Evolutionary conservation across 2,888 invertebrate genomes (phyloP).

Genomic region (Onchidella celtica): DNA sequence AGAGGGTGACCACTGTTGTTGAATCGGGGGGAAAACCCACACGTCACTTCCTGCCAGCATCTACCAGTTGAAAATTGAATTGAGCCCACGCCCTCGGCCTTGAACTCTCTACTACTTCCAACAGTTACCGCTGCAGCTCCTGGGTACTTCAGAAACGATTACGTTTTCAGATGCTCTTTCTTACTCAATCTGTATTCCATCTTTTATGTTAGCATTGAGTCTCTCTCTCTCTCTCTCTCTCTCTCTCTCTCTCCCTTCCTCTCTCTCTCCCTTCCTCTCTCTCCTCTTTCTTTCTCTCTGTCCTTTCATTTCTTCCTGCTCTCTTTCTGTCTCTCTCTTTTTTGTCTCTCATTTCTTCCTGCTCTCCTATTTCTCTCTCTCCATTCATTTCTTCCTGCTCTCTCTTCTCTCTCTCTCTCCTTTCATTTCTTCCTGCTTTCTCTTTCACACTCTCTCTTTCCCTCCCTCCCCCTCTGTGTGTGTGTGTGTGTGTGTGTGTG

Average conservation of each 20-base stretch:
- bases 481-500: neutral
- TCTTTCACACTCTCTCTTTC: neutral
- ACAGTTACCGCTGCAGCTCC: too few species aligned
- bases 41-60: too few species aligned
- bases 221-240: neutral
- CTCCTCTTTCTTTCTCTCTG: neutral
- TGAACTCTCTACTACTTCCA: too few species aligned
- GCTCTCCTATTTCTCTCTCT: neutral
- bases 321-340: neutral
- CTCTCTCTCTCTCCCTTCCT: slow-evolving; percentile 8
- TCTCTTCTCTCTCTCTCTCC: slow-evolving; percentile 10
- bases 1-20: too few species aligned
- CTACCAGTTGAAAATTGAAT: too few species aligned
- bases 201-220: too few species aligned
- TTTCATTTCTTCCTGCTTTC: neutral
- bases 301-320: neutral
- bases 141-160: too few species aligned
- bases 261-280: neutral
- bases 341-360: neutral
- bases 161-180: too few species aligned
- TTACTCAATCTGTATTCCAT: too few species aligned
- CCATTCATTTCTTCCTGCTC: neutral
- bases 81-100: too few species aligned
- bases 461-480: neutral
- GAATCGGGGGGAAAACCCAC: too few species aligned